Conservation (phyloP, 2,113 vertebrate species). For the Pachyramphus minor region DNA sequence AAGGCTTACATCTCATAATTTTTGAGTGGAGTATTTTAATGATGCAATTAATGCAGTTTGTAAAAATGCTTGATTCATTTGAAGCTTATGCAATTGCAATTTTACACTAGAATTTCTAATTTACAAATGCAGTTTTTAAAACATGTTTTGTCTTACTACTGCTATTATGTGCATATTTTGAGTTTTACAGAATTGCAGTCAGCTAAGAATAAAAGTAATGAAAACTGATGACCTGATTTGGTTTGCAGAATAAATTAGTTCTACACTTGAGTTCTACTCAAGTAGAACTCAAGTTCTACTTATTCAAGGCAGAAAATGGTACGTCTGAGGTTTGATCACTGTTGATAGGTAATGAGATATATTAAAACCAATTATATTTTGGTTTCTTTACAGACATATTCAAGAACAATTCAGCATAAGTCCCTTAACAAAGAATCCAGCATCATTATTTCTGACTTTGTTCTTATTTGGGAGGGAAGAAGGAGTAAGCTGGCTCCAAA, state of each 20-base stretch:
- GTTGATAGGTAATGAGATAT: background rate
- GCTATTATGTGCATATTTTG: background rate
- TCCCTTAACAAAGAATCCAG: background rate
- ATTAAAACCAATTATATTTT: background rate
- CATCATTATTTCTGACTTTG: background rate
- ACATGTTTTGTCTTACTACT: background rate
- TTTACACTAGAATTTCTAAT: background rate
- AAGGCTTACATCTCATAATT: background rate
- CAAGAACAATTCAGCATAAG: background rate
- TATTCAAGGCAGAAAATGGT: background rate
- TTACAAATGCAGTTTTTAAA: background rate
- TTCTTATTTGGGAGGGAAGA: background rate
- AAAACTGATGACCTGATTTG: background rate
- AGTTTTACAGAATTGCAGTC: background rate
- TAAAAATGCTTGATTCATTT: background rate
- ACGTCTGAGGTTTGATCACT: background rate
- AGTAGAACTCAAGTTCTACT: too few species aligned
- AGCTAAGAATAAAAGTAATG: background rate
- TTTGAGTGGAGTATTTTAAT: background rate
- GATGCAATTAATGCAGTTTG: background rate
- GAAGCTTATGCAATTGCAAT: background rate
- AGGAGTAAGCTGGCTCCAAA: background rate
- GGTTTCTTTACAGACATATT: background rate
- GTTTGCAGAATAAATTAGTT: background rate
- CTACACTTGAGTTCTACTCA: too few species aligned